Conservation (phyloP, 2,797 vertebrate genomes). For the Meriones psammophilus region DNA sequence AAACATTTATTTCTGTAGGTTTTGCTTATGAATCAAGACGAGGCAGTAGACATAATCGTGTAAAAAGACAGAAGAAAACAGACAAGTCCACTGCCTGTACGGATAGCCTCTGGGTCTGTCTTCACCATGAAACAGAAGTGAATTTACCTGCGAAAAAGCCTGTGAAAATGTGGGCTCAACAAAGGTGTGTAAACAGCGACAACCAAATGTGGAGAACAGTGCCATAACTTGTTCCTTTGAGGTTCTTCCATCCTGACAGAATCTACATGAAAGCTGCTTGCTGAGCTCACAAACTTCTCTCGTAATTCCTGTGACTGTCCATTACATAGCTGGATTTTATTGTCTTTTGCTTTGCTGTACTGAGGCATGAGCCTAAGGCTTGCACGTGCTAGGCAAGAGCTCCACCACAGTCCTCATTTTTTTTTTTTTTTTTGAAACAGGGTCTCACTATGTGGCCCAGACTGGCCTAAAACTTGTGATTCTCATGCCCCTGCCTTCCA, state of each 20-base stretch:
- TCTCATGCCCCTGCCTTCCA: not conserved
- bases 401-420: not conserved
- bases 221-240: conserved; percentile 30
- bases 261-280: conserved; percentile 38
- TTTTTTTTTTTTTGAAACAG: not conserved
- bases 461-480: not conserved
- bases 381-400: not conserved
- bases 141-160: conserved; percentile 70
- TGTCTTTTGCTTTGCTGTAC: not conserved
- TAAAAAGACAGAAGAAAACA: conserved; percentile 47
- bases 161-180: conserved; percentile 72
- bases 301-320: conserved; percentile 44
- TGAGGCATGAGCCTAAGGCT: not conserved
- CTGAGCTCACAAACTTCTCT: not conserved
- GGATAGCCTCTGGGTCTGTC: conserved; percentile 49
- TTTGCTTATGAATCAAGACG: conserved; percentile 82
- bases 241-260: conserved; percentile 57
- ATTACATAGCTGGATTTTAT: not conserved
- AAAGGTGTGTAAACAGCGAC: conserved; percentile 85
- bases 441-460: not conserved
- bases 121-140: conserved; percentile 60
- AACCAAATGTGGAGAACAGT: conserved; percentile 58
- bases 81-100: conserved; percentile 47
- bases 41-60: conserved; percentile 74
- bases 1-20: conserved; percentile 81